phyloP scores from a whole-genome alignment of 35 echinoderm and acorn worm genomes.

The Anneissia japonica region DNA sequence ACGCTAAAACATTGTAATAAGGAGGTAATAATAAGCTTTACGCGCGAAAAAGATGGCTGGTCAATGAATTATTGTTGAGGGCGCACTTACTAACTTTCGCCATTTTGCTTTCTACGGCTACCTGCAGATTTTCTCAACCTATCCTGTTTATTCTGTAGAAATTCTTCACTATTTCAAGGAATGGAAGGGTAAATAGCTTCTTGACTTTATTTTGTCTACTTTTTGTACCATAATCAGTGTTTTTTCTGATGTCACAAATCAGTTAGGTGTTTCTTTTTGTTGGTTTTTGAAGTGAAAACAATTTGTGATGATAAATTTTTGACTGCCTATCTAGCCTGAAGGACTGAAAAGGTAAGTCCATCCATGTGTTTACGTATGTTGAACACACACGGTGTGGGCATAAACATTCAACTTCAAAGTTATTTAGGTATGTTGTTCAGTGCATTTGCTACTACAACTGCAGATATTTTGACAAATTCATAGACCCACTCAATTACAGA shows the following conservation, averaged over 20 bases:
- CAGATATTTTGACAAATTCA: no score
- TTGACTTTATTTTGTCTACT: not conserved
- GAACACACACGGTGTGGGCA: not conserved
- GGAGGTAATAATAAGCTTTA: not conserved
- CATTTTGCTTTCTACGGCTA: not conserved
- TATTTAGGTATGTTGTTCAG: no score
- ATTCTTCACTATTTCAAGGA: conserved; percentile 1
- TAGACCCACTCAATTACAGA: no score
- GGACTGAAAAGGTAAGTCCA: not conserved
- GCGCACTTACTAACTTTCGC: not conserved
- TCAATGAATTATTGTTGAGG: not conserved
- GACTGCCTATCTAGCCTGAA: not conserved
- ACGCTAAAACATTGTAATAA: no score
- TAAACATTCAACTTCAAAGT: no score
- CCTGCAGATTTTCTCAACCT: not conserved
- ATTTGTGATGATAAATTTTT: not conserved
- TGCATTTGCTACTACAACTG: not conserved
- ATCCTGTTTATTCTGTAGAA: not conserved
- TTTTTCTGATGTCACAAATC: not conserved
- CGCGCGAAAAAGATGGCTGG: not conserved
- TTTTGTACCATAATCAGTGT: not conserved
- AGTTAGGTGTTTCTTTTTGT: not conserved
- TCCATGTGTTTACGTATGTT: not conserved
- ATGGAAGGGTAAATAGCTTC: not conserved
- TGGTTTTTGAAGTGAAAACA: not conserved